These are phyloP conservation scores for Carassius carassius DNA, from an alignment of 2,113 vertebrate species.

Conservation along the genomic window DNA sequence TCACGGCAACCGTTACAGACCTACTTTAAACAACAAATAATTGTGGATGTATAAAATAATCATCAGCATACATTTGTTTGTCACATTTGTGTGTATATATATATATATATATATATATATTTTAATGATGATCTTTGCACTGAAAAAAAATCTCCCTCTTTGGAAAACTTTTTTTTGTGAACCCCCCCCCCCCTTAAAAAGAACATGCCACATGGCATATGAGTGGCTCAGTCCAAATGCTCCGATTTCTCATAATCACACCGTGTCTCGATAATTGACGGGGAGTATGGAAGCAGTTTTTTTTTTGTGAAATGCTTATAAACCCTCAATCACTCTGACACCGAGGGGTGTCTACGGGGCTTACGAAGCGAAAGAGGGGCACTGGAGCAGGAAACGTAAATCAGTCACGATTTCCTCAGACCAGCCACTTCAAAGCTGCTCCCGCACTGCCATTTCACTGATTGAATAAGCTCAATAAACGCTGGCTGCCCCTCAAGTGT, in stretches of 20 bases:
- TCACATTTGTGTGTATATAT: no score
- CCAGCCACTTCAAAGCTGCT: constrained; percentile 67
- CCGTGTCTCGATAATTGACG: constrained; percentile 29
- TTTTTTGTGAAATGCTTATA: constrained; percentile 53
- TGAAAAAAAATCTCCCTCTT: no score
- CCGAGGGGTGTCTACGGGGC: constrained; percentile 46
- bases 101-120: no score
- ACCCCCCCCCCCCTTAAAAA: not conserved
- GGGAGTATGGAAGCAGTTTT: constrained; percentile 22
- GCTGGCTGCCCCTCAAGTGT: constrained; percentile 4
- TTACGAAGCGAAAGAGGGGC: not conserved
- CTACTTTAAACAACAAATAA: no score
- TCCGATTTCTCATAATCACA: constrained; percentile 31
- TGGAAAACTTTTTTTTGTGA: not conserved
- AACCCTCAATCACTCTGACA: constrained; percentile 56
- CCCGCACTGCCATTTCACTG: constrained; percentile 61
- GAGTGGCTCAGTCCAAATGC: not conserved
- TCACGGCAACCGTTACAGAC: no score
- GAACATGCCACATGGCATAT: not conserved
- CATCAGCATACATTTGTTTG: no score
- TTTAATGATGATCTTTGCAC: no score
- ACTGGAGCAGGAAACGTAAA: constrained; percentile 32
- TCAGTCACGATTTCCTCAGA: constrained; percentile 60
- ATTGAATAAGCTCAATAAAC: constrained; percentile 70
- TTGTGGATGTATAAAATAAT: no score